Evolutionary conservation across 2,888 invertebrate genomes (phyloP).

Genomic region (Drosophila neonasuta): DNA sequence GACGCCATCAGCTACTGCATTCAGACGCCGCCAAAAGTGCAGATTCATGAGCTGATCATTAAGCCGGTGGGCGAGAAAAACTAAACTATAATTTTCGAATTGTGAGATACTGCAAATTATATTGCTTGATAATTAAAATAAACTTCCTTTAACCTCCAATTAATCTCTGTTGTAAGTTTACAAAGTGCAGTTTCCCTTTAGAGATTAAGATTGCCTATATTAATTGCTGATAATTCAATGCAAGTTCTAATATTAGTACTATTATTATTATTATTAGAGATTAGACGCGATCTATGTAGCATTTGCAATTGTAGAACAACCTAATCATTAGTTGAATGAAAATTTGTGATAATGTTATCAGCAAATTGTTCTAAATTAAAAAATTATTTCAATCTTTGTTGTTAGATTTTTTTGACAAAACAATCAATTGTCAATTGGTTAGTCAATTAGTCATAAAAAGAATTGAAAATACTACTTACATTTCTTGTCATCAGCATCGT

Average conservation of each 20-base stretch:
- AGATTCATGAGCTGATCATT: conserved; percentile 41
- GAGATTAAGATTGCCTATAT: neutral
- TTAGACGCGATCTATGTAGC: neutral
- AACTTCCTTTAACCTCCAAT: neutral
- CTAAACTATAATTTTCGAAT: neutral
- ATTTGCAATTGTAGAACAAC: neutral
- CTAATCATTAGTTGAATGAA: neutral
- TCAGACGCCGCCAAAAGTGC: conserved; percentile 66
- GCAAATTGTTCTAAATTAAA: neutral
- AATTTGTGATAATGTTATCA: too few species aligned
- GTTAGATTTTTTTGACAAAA: too few species aligned
- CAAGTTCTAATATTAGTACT: neutral
- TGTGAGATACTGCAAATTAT: too few species aligned
- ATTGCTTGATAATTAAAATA: neutral
- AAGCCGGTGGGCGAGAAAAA: conserved; percentile 12
- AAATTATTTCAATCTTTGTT: neutral
- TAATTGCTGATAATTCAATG: neutral
- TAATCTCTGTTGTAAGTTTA: neutral
- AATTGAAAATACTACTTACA: conserved; percentile 64
- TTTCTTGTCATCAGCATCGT: conserved; percentile 71
- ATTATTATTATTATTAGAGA: neutral
- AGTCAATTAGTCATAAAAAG: too few species aligned
- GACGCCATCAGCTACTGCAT: conserved; percentile 66
- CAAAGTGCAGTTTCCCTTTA: neutral
- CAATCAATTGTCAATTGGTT: too few species aligned